phyloP scores from a whole-genome alignment of 2,113 vertebrate genomes.

The Jacana jacana region DNA sequence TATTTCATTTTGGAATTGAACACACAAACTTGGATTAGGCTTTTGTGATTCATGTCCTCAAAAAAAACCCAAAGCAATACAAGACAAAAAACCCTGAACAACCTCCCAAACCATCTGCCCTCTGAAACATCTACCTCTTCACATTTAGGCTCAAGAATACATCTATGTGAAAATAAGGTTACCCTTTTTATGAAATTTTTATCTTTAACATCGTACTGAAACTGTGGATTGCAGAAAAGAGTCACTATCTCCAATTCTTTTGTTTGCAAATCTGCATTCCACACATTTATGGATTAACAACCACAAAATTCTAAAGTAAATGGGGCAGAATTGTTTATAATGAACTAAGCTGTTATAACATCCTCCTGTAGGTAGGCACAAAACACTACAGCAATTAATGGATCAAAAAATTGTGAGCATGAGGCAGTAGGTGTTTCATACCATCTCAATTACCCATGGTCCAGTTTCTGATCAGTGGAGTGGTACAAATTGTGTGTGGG shows the following conservation, averaged over 20 bases:
- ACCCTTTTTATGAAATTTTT: not conserved
- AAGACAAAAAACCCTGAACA: not conserved
- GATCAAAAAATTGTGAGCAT: constrained; percentile 46
- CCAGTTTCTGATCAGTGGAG: constrained; percentile 51
- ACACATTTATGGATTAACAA: constrained; percentile 25
- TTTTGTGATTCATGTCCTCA: not conserved
- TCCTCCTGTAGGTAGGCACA: constrained; percentile 25
- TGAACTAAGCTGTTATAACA: constrained; percentile 44
- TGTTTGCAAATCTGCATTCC: not conserved
- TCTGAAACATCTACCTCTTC: not conserved
- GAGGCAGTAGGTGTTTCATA: constrained; percentile 49
- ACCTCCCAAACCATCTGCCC: not conserved
- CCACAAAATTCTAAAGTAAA: constrained; percentile 56
- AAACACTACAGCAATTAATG: constrained; percentile 61
- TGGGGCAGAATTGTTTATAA: constrained; percentile 66
- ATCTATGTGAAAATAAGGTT: not conserved
- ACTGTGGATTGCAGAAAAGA: not conserved
- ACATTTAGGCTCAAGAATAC: not conserved
- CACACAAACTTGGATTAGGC: not conserved
- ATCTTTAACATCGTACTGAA: not conserved
- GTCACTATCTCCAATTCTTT: not conserved
- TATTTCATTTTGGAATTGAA: not conserved
- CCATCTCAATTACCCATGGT: constrained; percentile 59
- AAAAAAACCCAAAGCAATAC: not conserved
- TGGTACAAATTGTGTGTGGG: constrained; percentile 21